phyloP scores from a whole-genome alignment of 2,797 vertebrate genomes.

The Molossus molossus region DNA sequence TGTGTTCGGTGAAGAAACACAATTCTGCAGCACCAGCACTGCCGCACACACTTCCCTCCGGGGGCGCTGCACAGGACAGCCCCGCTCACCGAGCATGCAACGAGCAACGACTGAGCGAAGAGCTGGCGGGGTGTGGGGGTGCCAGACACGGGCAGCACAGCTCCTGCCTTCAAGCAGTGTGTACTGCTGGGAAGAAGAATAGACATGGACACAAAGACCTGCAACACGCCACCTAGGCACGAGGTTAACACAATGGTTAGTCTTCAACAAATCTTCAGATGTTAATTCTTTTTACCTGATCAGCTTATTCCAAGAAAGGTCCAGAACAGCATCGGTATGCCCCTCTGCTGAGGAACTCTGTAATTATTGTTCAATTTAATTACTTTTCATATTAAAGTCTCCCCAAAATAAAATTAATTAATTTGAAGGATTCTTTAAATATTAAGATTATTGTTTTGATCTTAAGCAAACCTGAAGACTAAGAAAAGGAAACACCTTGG shows the following conservation, averaged over 20 bases:
- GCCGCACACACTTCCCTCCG: neutral
- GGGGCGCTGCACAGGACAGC: neutral
- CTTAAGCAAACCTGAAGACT: constrained; percentile 1
- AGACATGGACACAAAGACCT: neutral
- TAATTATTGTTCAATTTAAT: constrained; percentile 67
- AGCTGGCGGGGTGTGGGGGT: neutral
- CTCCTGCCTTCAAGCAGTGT: neutral
- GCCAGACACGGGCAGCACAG: neutral
- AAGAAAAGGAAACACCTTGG: neutral
- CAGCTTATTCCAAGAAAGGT: constrained; percentile 98
- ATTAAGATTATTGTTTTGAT: neutral
- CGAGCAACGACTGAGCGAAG: neutral
- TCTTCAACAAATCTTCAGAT: neutral
- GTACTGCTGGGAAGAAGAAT: accelerated
- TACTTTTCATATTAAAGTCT: constrained; percentile 51
- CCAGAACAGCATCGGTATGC: constrained; percentile 96
- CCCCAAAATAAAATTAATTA: neutral
- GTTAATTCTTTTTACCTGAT: constrained; percentile 91
- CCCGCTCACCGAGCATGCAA: neutral
- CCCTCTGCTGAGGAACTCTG: constrained; percentile 92
- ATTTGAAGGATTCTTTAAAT: constrained; percentile 40
- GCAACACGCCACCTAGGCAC: accelerated
- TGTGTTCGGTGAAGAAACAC: neutral
- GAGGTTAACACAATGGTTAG: neutral
- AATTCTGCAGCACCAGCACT: too few species aligned